Evolutionary conservation across 2,888 invertebrate species (phyloP), one percentile per base, ranked within the genome.

Genomic region (Axea sp.): DNA sequence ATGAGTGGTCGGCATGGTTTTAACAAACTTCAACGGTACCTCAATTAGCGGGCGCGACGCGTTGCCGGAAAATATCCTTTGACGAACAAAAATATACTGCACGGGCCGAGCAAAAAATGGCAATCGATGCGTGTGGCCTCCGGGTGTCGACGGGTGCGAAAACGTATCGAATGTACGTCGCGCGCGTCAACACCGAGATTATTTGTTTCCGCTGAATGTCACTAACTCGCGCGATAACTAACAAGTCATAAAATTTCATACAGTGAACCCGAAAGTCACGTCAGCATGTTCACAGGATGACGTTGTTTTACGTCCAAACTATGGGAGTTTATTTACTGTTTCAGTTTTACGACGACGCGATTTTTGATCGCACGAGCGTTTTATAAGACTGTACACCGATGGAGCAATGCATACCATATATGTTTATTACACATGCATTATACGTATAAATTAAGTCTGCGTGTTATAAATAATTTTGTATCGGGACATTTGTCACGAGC

Each of bases 21-120:
- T 19, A 49, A 41, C 60, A 17, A 62, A 62, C 49, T 62, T 39
- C 19, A 24, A 14, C 49, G 9, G 14, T 41, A 24, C 49, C 49
- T 62, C 49, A 51, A 64, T 64, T 64, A 64, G 62, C 33, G 49
- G 15, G 51, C 3, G 17, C 26, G 17, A 12, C 26, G 11, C n/a
- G 47, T 47, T 47, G n/a, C 12, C 33, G 51, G 14, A 24, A 49
- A 62, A 47, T 37, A 60, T 35, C 11, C 8, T 14, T 4, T 14
- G 19, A 17, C 15, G 17, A 28, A 60, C 31, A 37, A 45, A 60
- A 8, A 6, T 9, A 4, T n/a, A 8, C 7, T 7, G 2, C 11
- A 31, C 6, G 31, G 3, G 31, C n/a, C 24, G 22, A 17, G 1
- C n/a, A 55, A 35, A 24, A 51, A 37, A 24, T 24, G 51, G 6